Evolutionary conservation across 2,113 vertebrate species (phyloP).

Genomic region (Eclectus roratus): DNA sequence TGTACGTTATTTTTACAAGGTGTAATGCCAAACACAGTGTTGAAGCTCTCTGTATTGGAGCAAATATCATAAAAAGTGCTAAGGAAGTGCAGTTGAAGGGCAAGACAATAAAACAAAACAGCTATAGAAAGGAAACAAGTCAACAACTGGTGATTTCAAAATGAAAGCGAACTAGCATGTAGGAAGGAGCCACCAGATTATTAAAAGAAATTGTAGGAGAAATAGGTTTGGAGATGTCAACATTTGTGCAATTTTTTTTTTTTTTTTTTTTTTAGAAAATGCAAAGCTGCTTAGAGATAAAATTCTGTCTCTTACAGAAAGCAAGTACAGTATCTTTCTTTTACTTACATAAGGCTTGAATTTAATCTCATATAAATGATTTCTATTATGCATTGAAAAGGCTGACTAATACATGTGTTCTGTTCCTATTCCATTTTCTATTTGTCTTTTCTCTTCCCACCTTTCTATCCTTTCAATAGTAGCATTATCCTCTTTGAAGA

Average conservation of each 20-base stretch:
- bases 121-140: background rate
- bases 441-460: background rate
- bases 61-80: background rate
- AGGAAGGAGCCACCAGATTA: background rate
- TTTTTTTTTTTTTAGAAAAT: background rate
- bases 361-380: constrained; percentile 30
- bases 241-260: background rate
- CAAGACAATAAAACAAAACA: background rate
- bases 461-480: background rate
- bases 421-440: background rate
- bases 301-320: background rate
- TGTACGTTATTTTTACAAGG: background rate
- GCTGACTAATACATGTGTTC: background rate
- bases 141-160: background rate
- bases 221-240: background rate
- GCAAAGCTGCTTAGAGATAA: background rate
- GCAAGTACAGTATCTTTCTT: background rate
- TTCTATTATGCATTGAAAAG: constrained; percentile 46
- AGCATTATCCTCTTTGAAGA: background rate
- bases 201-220: background rate
- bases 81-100: background rate
- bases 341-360: background rate
- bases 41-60: background rate
- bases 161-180: background rate
- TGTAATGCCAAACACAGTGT: background rate